Conservation (phyloP, 2,797 vertebrate species). For the Capromys pilorides region DNA sequence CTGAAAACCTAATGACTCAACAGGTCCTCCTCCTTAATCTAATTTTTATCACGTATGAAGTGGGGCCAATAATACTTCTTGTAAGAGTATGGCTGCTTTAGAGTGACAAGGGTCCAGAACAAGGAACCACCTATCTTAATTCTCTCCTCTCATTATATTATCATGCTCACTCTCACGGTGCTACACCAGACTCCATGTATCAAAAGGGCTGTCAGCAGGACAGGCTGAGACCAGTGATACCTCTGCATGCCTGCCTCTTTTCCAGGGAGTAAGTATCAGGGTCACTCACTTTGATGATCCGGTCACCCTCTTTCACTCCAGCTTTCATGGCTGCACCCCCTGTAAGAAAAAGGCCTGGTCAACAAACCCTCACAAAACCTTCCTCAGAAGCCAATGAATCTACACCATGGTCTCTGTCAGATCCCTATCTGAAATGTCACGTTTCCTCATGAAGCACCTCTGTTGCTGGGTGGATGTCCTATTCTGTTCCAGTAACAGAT, state of each 20-base stretch:
- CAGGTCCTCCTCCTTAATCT: not conserved
- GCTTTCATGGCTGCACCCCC: constrained; percentile 96
- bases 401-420: not conserved
- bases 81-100: not conserved
- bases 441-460: not conserved
- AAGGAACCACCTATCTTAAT: not conserved
- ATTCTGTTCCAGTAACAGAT: not conserved
- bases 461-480: not conserved
- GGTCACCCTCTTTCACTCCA: constrained; percentile 95
- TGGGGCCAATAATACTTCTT: not conserved
- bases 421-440: not conserved
- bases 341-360: constrained; percentile 76
- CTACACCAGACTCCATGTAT: not conserved
- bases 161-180: not conserved
- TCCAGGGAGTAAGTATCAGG: not conserved
- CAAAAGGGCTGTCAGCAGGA: not conserved
- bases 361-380: not conserved
- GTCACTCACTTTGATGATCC: constrained; percentile 93
- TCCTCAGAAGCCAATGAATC: not conserved
- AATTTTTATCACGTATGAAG: constrained; percentile 1
- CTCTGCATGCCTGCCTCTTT: not conserved
- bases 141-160: too few relatives aligned
- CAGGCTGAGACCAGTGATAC: not conserved
- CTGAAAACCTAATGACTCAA: not conserved
- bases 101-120: not conserved